Percentiles rank a stretch among this genome's conserved stretches.
These are phyloP conservation scores for Zapornia atra DNA, from an alignment of 2,113 vertebrate genomes.

Conservation along the genomic window DNA sequence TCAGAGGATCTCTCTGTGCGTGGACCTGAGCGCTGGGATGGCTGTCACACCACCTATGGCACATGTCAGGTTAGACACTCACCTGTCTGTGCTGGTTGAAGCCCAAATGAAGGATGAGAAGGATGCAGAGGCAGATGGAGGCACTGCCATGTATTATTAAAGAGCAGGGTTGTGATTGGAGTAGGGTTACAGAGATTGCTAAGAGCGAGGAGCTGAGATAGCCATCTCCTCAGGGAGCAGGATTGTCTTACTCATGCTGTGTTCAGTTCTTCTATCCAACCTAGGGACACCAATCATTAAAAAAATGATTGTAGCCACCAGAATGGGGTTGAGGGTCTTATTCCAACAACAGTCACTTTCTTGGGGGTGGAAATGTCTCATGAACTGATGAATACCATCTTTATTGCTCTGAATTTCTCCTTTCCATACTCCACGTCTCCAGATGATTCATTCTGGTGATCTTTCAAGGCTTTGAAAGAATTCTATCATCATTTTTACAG, in stretches of 20 bases:
- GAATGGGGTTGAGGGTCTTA: neutral
- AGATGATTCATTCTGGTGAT: neutral
- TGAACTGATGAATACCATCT: neutral
- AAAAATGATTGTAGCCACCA: neutral
- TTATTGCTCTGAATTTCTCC: neutral
- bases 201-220: neutral
- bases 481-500: neutral
- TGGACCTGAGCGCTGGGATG: fast-evolving
- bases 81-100: neutral
- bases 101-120: neutral
- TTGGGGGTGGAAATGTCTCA: neutral
- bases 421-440: neutral
- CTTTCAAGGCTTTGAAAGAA: neutral
- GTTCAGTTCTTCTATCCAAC: neutral
- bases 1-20: neutral
- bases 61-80: fast-evolving
- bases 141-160: neutral
- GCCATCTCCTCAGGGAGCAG: neutral
- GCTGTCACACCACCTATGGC: fast-evolving
- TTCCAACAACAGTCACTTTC: neutral
- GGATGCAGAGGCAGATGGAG: neutral
- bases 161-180: neutral
- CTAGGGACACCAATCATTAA: neutral
- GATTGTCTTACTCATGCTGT: neutral
- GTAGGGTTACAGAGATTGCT: neutral